These are phyloP conservation scores for Gymnosoma rotundatum DNA, from an alignment of 2,888 invertebrate genomes.

Conservation along the genomic window DNA sequence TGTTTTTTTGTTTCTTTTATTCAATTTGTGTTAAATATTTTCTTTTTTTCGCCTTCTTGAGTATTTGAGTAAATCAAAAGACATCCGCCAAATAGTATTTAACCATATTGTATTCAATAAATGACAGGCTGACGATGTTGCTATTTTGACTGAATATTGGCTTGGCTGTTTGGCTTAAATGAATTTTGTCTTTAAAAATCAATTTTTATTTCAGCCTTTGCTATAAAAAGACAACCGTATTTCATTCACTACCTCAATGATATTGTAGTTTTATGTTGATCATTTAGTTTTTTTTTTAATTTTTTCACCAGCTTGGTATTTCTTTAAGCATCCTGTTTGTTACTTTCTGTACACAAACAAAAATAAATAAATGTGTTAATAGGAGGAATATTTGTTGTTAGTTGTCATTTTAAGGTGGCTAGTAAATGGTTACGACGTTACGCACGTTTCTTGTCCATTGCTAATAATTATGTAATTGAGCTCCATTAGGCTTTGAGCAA, in stretches of 20 bases:
- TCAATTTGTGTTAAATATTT: constrained; percentile 40
- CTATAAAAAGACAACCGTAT: neutral
- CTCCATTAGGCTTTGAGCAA: constrained; percentile 60
- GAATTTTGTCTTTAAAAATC: neutral
- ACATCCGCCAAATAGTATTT: constrained; percentile 48
- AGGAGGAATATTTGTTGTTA: constrained; percentile 29
- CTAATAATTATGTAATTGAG: constrained; percentile 69
- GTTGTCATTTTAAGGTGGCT: neutral
- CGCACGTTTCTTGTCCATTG: constrained; percentile 57
- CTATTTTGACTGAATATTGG: neutral
- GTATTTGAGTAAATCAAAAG: constrained; percentile 30
- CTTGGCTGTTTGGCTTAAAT: constrained; percentile 17
- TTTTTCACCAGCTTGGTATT: constrained; percentile 35
- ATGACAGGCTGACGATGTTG: constrained; percentile 28
- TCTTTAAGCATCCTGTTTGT: constrained; percentile 63
- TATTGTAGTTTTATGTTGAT: constrained; percentile 27
- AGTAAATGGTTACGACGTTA: constrained; percentile 1
- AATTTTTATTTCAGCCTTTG: constrained; percentile 27
- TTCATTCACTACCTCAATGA: constrained; percentile 14
- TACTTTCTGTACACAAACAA: constrained; percentile 36
- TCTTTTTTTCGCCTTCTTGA: constrained; percentile 23
- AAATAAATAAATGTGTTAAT: constrained; percentile 41
- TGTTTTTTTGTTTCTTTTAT: neutral
- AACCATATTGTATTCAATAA: constrained; percentile 37
- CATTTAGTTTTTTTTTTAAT: neutral